A percentile compares a stretch with the other conserved stretches of the same genome.
These are phyloP conservation scores for Leptinotarsa lineolata DNA, from an alignment of 1,140 invertebrate genomes.

Conservation along the genomic window DNA sequence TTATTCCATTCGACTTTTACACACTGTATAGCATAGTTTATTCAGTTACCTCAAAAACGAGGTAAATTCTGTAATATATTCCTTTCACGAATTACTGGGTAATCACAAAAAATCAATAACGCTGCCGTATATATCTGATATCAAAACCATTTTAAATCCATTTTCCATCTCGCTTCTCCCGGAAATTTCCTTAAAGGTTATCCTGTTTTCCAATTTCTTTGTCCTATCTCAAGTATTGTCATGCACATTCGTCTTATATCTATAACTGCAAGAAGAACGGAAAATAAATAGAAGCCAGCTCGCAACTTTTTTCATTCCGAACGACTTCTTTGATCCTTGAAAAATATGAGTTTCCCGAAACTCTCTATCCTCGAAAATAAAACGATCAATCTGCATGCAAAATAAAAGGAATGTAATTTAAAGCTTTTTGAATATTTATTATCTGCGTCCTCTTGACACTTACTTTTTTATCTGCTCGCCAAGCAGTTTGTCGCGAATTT, in stretches of 20 bases:
- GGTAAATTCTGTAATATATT: too few relatives aligned
- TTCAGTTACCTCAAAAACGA: too few relatives aligned
- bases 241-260: not conserved
- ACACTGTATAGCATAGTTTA: too few relatives aligned
- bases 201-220: not conserved
- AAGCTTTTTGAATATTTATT: slow-evolving; percentile 1
- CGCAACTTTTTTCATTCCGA: not conserved
- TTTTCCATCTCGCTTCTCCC: too few relatives aligned
- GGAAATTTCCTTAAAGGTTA: too few relatives aligned
- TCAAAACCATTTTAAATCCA: too few relatives aligned
- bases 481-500: not conserved
- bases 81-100: too few relatives aligned
- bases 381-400: slow-evolving; percentile 5
- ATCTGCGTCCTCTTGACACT: not conserved
- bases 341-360: not conserved
- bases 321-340: not conserved
- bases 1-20: too few relatives aligned
- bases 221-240: not conserved
- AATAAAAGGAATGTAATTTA: slow-evolving; percentile 7
- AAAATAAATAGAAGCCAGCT: slow-evolving; percentile 5
- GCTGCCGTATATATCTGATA: too few relatives aligned
- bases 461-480: not conserved
- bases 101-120: too few relatives aligned
- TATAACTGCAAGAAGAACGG: not conserved
- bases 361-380: slow-evolving; percentile 5